phyloP scores from a whole-genome alignment of 1,140 invertebrate species.

The Adoxophyes honmai region DNA sequence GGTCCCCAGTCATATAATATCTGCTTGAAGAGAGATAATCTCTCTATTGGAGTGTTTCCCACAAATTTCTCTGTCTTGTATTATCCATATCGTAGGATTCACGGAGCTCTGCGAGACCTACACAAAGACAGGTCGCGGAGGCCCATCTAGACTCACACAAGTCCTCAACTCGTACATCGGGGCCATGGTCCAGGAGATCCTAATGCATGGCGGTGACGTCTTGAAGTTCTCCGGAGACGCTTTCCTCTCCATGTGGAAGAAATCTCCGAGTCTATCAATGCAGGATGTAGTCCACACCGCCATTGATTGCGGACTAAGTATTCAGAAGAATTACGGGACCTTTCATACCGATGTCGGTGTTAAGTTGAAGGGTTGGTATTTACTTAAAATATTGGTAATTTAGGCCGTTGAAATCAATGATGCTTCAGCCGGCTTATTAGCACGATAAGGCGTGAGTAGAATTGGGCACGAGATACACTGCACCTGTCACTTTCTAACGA shows the following conservation, averaged over 20 bases:
- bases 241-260: constrained; percentile 81
- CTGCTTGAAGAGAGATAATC: no score
- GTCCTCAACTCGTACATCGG: constrained; percentile 82
- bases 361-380: constrained; percentile 70
- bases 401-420: no score
- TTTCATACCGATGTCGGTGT: constrained; percentile 80
- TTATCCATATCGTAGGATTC: constrained; percentile 69
- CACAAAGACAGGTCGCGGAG: constrained; percentile 78
- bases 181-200: constrained; percentile 81
- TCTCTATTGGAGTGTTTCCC: no score
- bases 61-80: neutral
- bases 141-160: constrained; percentile 80
- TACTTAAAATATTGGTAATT: neutral
- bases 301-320: constrained; percentile 80
- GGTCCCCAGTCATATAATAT: no score
- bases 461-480: neutral
- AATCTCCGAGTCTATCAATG: constrained; percentile 71
- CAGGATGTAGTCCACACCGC: constrained; percentile 78
- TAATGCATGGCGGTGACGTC: constrained; percentile 81
- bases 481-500: neutral
- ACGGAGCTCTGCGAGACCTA: constrained; percentile 82
- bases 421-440: no score
- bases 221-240: constrained; percentile 83
- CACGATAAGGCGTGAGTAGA: neutral
- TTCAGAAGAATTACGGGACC: constrained; percentile 80